Percentiles rank a stretch among this genome's conserved stretches.
Evolutionary conservation across 92 coral and sea anemone genomes (phyloP).

Genomic region (Micromussa lordhowensis): DNA sequence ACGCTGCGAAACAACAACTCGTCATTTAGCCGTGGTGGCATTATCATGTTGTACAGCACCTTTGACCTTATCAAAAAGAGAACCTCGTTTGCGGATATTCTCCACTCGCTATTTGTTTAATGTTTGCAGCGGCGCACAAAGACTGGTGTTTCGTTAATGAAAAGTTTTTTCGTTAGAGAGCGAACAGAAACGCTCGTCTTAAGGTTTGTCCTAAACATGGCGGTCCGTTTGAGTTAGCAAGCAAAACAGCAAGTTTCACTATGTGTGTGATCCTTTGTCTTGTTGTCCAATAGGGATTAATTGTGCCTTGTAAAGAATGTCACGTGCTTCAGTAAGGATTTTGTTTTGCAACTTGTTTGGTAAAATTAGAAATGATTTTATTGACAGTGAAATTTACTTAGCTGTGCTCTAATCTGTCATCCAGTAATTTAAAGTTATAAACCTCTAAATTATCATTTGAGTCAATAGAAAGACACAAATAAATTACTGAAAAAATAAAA

Average conservation of each 20-base stretch:
- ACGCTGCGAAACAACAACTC: constrained; percentile 36
- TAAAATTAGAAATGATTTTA: background rate
- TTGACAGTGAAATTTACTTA: background rate
- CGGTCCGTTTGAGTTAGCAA: background rate
- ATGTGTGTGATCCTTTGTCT: background rate
- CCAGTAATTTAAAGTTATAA: background rate
- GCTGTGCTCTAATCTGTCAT: background rate
- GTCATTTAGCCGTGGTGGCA: constrained; percentile 3
- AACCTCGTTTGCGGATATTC: background rate
- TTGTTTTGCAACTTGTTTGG: background rate
- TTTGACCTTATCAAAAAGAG: constrained; percentile 40
- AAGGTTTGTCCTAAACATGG: constrained; percentile 22
- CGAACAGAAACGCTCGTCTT: background rate
- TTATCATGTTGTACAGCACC: constrained; percentile 28
- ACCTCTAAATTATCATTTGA: too few relatives aligned
- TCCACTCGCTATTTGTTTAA: background rate
- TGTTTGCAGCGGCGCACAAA: background rate
- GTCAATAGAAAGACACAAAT: too few relatives aligned
- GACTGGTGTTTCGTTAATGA: background rate
- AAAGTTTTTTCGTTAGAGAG: background rate
- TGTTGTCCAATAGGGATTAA: constrained; percentile 9
- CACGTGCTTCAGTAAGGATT: constrained; percentile 12
- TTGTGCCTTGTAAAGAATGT: constrained; percentile 2
- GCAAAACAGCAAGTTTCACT: background rate
- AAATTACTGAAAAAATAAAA: too few relatives aligned